Conservation (phyloP, 2,797 vertebrate species). For the Urocyon cinereoargenteus region DNA sequence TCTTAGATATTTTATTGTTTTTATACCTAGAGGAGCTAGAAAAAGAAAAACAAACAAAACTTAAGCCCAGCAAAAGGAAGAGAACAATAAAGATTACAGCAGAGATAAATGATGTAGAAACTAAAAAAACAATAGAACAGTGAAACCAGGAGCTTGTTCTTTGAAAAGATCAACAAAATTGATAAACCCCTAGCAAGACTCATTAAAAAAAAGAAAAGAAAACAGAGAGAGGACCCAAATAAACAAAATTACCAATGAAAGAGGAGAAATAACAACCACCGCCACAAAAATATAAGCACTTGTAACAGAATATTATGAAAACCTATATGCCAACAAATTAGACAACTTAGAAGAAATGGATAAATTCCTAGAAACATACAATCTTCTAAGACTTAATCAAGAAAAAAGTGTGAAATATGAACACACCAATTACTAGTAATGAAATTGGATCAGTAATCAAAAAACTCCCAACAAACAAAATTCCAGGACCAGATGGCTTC, state of each 20-base stretch:
- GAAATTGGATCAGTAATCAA: background rate
- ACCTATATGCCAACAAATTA: background rate
- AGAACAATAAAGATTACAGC: background rate
- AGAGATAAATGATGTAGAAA: no score
- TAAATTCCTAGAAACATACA: background rate
- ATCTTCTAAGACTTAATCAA: background rate
- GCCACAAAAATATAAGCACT: background rate
- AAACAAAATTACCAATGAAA: background rate
- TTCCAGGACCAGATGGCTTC: background rate
- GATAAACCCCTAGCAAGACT: background rate
- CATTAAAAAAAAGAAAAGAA: background rate
- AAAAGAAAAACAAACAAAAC: background rate
- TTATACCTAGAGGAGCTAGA: background rate
- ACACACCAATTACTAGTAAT: background rate
- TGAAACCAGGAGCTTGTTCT: background rate
- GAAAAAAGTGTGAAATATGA: background rate
- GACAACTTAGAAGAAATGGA: background rate
- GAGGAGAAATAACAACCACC: background rate
- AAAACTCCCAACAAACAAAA: background rate
- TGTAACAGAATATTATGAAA: background rate
- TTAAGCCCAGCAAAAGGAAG: background rate
- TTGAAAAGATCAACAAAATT: background rate
- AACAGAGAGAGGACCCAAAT: background rate
- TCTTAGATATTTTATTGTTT: background rate
- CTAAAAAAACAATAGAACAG: background rate